Evolutionary conservation across 2,113 vertebrate genomes (phyloP).

Genomic region (Glaucidium brasilianum): DNA sequence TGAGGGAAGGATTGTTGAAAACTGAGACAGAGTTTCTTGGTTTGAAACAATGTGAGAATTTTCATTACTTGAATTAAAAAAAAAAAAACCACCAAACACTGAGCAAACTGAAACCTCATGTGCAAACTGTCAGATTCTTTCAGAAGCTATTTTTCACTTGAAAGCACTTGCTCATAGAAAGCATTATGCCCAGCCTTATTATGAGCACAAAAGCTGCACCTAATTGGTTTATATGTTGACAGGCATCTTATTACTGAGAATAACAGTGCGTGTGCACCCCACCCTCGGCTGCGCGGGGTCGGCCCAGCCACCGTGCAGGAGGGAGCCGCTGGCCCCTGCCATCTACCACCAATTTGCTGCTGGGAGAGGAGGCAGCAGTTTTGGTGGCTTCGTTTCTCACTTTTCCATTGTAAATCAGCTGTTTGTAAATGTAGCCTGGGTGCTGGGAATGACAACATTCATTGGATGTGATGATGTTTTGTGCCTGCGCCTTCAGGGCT

Average conservation of each 20-base stretch:
- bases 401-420: background rate
- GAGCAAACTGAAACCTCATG: slow-evolving; percentile 52
- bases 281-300: rapidly evolving
- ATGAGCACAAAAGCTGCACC: slow-evolving; percentile 14
- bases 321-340: background rate
- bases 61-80: slow-evolving; percentile 24
- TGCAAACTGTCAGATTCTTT: slow-evolving; percentile 37
- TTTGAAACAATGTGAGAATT: slow-evolving; percentile 52
- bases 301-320: rapidly evolving
- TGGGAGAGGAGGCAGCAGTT: background rate
- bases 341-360: rapidly evolving
- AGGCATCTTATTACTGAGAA: background rate
- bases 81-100: background rate
- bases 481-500: rapidly evolving
- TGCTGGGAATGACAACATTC: rapidly evolving
- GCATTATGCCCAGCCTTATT: background rate
- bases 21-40: background rate
- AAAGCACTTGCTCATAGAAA: slow-evolving; percentile 26
- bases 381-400: background rate
- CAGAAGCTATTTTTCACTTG: slow-evolving; percentile 58
- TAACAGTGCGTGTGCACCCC: background rate
- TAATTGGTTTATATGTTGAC: slow-evolving; percentile 49
- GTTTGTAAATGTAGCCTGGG: background rate
- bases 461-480: rapidly evolving
- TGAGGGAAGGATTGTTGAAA: background rate